Percentiles rank a stretch among this genome's conserved stretches.
Evolutionary conservation across 2,797 vertebrate genomes (phyloP).

Genomic region (Myotis myotis): DNA sequence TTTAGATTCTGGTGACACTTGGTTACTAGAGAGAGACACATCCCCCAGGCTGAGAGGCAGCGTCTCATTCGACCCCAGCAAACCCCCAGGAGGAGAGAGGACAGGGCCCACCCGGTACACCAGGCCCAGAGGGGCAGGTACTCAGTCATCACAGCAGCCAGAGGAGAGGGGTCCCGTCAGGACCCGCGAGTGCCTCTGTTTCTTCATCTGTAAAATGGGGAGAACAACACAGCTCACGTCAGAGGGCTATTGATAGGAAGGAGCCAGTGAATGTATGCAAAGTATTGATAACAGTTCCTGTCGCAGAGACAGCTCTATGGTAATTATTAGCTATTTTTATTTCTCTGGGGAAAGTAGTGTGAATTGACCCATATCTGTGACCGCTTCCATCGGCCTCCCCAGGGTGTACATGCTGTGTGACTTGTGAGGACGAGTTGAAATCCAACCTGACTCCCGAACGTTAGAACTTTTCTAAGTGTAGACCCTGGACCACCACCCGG

Average conservation of each 20-base stretch:
- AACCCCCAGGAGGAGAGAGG: not conserved
- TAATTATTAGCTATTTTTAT: not conserved
- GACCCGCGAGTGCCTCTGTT: not conserved
- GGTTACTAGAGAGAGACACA: not conserved
- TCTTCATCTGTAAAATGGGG: not conserved
- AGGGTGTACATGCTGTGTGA: not conserved
- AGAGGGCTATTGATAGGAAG: no score
- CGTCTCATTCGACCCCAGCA: accelerated
- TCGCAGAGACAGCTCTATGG: not conserved
- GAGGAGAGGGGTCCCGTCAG: not conserved
- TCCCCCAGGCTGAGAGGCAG: not conserved
- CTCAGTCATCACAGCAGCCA: not conserved
- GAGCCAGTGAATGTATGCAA: not conserved
- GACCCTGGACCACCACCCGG: not conserved
- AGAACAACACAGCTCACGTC: accelerated
- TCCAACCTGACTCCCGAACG: accelerated
- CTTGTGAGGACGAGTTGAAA: not conserved
- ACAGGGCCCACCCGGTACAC: not conserved
- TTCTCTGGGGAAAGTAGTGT: not conserved
- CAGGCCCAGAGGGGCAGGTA: not conserved
- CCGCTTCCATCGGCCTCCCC: not conserved
- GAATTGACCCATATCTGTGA: not conserved
- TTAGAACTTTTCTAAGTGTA: not conserved
- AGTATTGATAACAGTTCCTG: no score
- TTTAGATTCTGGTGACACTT: not conserved